Percentiles rank a stretch among this genome's conserved stretches.
These are phyloP conservation scores for Podargus strigoides DNA, from an alignment of 2,797 vertebrate species.

Conservation along the genomic window DNA sequence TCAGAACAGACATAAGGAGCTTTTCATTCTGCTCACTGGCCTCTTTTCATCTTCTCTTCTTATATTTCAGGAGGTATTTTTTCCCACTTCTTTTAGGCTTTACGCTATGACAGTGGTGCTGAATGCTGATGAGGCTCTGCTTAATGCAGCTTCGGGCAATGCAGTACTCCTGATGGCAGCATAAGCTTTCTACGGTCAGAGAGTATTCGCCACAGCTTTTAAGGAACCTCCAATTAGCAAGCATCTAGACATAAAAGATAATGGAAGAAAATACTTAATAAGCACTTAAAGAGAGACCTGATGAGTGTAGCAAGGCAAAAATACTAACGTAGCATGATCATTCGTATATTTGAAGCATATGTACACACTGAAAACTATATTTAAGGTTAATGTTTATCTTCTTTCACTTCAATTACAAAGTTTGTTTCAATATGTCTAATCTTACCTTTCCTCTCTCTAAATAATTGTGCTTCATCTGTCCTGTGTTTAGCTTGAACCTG, in stretches of 20 bases:
- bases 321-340: neutral
- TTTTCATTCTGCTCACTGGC: conserved; percentile 30
- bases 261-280: neutral
- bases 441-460: neutral
- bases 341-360: neutral
- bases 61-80: conserved; percentile 30
- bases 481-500: neutral
- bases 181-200: neutral
- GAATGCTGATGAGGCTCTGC: conserved; percentile 45
- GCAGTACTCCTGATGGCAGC: conserved; percentile 2
- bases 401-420: neutral
- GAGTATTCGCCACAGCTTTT: neutral
- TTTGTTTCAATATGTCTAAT: neutral
- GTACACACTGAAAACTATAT: neutral
- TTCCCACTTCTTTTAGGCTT: conserved; percentile 3
- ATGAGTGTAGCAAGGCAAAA: neutral
- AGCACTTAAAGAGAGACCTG: neutral
- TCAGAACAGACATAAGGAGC: conserved; percentile 2
- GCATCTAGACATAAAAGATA: neutral
- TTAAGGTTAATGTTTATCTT: neutral
- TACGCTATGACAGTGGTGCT: neutral
- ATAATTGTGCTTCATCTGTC: neutral
- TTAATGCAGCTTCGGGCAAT: conserved; percentile 18
- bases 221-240: neutral
- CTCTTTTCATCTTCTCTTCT: conserved; percentile 51